phyloP scores from a whole-genome alignment of 2,797 vertebrate species.

The Champsocephalus esox region DNA sequence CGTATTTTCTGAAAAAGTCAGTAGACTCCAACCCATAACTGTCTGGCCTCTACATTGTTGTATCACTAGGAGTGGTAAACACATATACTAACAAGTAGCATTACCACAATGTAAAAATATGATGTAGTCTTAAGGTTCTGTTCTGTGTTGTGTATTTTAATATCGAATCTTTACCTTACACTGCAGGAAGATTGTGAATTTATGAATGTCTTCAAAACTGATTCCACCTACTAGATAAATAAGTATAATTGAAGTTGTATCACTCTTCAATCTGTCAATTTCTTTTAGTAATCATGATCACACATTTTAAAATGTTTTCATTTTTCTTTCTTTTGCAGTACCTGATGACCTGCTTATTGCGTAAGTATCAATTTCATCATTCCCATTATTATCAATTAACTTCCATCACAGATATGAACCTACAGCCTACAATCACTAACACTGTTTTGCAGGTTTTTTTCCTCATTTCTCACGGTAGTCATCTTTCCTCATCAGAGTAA shows the following conservation, averaged over 20 bases:
- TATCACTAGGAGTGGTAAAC: not conserved
- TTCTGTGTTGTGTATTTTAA: not conserved
- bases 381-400: not conserved
- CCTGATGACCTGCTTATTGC: slow-evolving; percentile 92
- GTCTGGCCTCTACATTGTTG: not conserved
- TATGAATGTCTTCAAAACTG: not conserved
- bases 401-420: not conserved
- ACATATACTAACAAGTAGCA: not conserved
- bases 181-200: not conserved
- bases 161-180: not conserved
- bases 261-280: not conserved
- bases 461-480: not conserved
- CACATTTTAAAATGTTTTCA: not conserved
- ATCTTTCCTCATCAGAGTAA: not conserved
- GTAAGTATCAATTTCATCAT: slow-evolving; percentile 84
- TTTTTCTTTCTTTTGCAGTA: slow-evolving; percentile 83
- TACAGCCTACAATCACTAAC: not conserved
- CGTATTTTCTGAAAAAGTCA: not conserved
- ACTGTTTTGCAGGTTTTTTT: not conserved
- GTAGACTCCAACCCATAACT: not conserved
- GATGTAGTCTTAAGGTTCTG: no score
- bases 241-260: not conserved
- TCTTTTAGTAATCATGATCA: not conserved
- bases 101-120: not conserved
- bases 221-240: not conserved